Conservation (phyloP, 92 coral and sea anemone genomes). For the Actinernus sp. region DNA sequence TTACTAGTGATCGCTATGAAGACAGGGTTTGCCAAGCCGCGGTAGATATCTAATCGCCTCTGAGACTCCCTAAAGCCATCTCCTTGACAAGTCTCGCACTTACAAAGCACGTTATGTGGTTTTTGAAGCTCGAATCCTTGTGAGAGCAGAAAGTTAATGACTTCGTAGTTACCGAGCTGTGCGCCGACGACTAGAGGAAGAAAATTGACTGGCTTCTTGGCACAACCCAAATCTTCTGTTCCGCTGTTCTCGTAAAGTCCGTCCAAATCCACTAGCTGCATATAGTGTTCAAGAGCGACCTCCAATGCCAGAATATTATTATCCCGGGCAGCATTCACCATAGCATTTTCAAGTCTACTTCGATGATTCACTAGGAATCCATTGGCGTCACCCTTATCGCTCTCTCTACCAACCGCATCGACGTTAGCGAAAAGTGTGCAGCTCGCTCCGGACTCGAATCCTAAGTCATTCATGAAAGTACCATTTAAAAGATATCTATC, state of each 20-base stretch:
- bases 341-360: constrained; percentile 71
- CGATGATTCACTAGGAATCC: constrained; percentile 79
- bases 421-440: neutral
- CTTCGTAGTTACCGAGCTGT: constrained; percentile 88
- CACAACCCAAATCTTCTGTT: constrained; percentile 8
- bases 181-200: constrained; percentile 93
- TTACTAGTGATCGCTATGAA: constrained; percentile 82
- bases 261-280: constrained; percentile 62
- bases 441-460: neutral
- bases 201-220: constrained; percentile 62
- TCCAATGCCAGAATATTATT: constrained; percentile 63
- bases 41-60: constrained; percentile 82
- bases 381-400: constrained; percentile 62
- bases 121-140: constrained; percentile 86
- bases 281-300: constrained; percentile 73
- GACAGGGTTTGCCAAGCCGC: constrained; percentile 92
- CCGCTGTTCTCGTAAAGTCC: constrained; percentile 29
- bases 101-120: constrained; percentile 89
- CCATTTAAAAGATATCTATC: constrained; percentile 33
- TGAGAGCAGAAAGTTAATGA: constrained; percentile 76
- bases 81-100: constrained; percentile 77
- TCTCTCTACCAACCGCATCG: constrained; percentile 11
- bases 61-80: constrained; percentile 89
- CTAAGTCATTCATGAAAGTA: neutral
- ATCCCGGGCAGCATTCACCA: constrained; percentile 82